These are phyloP conservation scores for Hippopotamyrus pictus DNA, from an alignment of 2,797 vertebrate genomes.

Conservation along the genomic window DNA sequence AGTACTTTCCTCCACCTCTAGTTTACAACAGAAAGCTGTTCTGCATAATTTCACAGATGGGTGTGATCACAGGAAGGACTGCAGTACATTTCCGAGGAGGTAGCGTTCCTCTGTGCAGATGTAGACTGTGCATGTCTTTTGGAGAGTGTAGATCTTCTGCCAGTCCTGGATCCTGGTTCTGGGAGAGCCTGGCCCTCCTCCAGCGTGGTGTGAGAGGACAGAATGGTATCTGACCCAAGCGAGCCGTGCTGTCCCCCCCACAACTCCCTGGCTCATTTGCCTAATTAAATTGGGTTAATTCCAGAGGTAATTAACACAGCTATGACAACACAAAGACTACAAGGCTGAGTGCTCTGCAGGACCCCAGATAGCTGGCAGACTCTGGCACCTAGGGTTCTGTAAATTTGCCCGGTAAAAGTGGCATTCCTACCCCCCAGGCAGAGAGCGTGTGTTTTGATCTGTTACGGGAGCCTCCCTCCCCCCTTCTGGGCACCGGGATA, in stretches of 20 bases:
- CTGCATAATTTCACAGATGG: not conserved
- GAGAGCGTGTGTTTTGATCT: not conserved
- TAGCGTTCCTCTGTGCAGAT: not conserved
- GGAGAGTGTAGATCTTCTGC: not conserved
- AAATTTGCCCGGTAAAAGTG: not conserved
- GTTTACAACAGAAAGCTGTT: not conserved
- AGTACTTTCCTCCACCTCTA: not conserved
- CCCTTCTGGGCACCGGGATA: not conserved
- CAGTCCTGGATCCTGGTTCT: not conserved
- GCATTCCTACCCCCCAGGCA: not conserved
- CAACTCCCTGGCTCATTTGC: not conserved
- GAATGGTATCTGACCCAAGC: not conserved
- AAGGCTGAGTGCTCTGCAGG: not conserved
- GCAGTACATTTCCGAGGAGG: not conserved
- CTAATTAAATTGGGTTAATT: slow-evolving; percentile 11
- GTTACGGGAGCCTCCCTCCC: not conserved
- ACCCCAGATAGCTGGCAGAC: not conserved
- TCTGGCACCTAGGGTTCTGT: not conserved
- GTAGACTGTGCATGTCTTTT: not conserved
- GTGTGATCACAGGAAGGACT: not conserved
- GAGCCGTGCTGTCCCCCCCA: not conserved
- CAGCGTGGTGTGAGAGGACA: not conserved
- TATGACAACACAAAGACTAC: not conserved
- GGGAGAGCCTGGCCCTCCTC: not conserved
- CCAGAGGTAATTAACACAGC: not conserved